Conservation (phyloP, 35 echinoderm and acorn worm species). For the Amphiura filiformis region DNA sequence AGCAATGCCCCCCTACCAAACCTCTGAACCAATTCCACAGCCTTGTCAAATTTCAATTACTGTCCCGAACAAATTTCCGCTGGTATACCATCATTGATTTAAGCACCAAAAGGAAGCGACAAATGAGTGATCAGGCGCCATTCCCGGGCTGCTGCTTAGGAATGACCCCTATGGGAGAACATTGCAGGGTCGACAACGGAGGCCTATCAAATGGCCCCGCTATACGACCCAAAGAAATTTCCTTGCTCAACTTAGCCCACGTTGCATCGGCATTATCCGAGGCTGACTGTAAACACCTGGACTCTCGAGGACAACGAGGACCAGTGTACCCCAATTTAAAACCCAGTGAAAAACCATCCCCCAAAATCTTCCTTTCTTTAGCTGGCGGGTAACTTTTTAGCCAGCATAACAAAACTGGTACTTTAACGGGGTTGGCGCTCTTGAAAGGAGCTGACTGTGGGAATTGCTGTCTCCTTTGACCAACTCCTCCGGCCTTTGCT, state of each 20-base stretch:
- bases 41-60: constrained; percentile 23
- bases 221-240: constrained; percentile 32
- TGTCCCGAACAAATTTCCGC: background rate
- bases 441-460: no score
- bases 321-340: constrained; percentile 5
- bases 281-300: constrained; percentile 5
- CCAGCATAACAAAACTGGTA: background rate
- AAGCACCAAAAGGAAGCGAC: background rate
- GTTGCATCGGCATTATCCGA: background rate
- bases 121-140: constrained; percentile 37
- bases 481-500: no score
- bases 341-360: constrained; percentile 1
- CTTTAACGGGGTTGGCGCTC: background rate
- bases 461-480: no score
- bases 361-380: background rate
- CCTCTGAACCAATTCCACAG: background rate
- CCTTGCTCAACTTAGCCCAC: background rate
- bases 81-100: constrained; percentile 39
- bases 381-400: background rate
- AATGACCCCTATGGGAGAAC: constrained; percentile 35
- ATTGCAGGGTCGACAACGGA: constrained; percentile 26
- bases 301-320: background rate
- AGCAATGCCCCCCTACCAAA: background rate
- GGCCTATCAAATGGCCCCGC: constrained; percentile 9
- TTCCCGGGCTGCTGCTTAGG: constrained; percentile 20